Evolutionary conservation across 2,888 invertebrate genomes (phyloP), one percentile per base, ranked within the genome.

Genomic region (Caenorhabditis sp.): DNA sequence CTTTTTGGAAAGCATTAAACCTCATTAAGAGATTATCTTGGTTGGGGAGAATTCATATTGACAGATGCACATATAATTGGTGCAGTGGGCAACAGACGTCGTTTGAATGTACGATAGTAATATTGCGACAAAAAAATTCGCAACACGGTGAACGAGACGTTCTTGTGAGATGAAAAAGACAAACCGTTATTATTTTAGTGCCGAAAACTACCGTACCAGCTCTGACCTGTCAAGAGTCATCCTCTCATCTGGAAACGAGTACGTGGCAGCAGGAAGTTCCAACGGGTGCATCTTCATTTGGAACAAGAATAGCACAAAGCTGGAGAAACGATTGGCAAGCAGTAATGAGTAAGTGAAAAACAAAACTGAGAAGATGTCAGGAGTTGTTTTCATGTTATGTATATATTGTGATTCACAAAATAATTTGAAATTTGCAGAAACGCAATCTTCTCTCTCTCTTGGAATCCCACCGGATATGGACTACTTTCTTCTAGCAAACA

Each of bases 141-240:
- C n/a, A n/a, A n/a, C n/a, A n/a, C n/a, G n/a, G n/a, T n/a, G n/a
- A n/a, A n/a, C n/a, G n/a, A n/a, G n/a, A n/a, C n/a, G 38, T 41
- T 41, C 1, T 38, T n/a, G n/a, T n/a, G n/a, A n/a, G n/a, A n/a
- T n/a, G 4, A 41, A 1, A 41, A 41, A 3, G 14, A 3, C 38
- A 41, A 3, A 41, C 4, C 38, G 38, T 31, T 31, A 31, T 7
- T 31, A 31, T 68, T 76, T 51, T 61, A 97, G 97, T 93, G 95
- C 96, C 92, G 98, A 98, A 91, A 95, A 96, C 80, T 98, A 98
- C 94, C 96, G 86, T 0, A 89, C 90, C 0, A 86, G 89, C 8
- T 87, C 86, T 8, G 91, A 91, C 56, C 75, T 83, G 16, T 80
- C 88, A 1, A 75, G 88, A 64, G 89, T 87, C 54, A 84, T 88